Base-by-base conservation (phyloP, 2,113 vertebrate genomes). In the Illadopsis cleaveri region DNA sequence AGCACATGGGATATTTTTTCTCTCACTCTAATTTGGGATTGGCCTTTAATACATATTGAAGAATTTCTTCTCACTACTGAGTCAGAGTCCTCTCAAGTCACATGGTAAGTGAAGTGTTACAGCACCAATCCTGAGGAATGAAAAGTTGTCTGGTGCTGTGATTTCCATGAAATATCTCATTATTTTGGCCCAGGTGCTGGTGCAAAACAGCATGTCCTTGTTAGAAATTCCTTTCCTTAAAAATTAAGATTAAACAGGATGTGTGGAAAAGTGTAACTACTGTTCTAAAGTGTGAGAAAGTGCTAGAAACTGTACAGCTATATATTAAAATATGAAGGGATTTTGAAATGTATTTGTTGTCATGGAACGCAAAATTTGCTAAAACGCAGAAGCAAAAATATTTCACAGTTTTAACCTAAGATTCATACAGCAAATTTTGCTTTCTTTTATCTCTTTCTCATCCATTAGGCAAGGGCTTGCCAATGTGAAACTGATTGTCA, bases 41-140 rank as follows among this genome's bases (percentile, higher is more conserved):
- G 99, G 98, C 98, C 98, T 18, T 98, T 97, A 61, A 88, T 98
- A 54, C 62, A 51, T 12, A 85, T 99, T 53, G 98, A 99, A 53
- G 99, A 99, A 77, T 99, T 99, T 97, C 98, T 99, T 89, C 98
- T 99, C 30, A 99, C 98, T 50, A 98, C 98, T 4, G 99, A 99
- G 89, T 98, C 98, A 37, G 98, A 98, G 66, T 98, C 98, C n/a
- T 97, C 98, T 25, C 98, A 98, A 65, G 95, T 98, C 48, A 90
- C 97, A 2, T 92, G 94, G 99, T 99, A 98, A 85, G 96, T 96
- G 35, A 33, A 72, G 20, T 5, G 1, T 51, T 25, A 6, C 0
- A 75, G 23, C 45, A 57, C 9, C 28, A 38, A 0, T 50, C 68
- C 28, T 51, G 76, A 38, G 33, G 42, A 77, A 28, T 16, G 37